phyloP scores from a whole-genome alignment of 2,888 invertebrate genomes.

The Polyommatus icarus region DNA sequence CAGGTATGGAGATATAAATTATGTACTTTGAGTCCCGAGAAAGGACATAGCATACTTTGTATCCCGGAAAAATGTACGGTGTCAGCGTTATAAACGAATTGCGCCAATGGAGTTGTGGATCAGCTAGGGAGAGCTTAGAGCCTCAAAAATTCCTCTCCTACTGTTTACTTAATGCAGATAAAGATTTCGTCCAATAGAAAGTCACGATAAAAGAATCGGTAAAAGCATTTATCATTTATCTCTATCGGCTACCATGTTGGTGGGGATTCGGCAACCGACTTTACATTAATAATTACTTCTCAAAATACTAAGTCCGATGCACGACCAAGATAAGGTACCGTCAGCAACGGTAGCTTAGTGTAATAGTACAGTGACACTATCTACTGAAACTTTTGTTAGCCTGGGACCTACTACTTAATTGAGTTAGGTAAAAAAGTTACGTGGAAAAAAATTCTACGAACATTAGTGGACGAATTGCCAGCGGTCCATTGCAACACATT shows the following conservation, averaged over 20 bases:
- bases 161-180: constrained; percentile 31
- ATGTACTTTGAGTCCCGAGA: too few relatives aligned
- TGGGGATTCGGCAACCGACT: constrained; percentile 71
- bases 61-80: too few relatives aligned
- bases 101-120: too few relatives aligned
- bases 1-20: too few relatives aligned
- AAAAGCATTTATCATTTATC: constrained; percentile 74
- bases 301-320: constrained; percentile 77
- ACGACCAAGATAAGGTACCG: constrained; percentile 73
- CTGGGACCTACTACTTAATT: background rate
- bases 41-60: too few relatives aligned
- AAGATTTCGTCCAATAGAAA: constrained; percentile 57
- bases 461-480: background rate
- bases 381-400: background rate
- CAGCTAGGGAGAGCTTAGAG: background rate
- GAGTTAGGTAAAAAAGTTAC: background rate
- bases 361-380: background rate
- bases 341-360: constrained; percentile 43
- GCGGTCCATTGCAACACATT: background rate
- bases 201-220: constrained; percentile 60
- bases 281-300: constrained; percentile 80
- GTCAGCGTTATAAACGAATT: too few relatives aligned
- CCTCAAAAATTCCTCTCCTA: background rate
- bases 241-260: constrained; percentile 65
- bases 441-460: background rate